phyloP scores from a whole-genome alignment of 2,113 vertebrate genomes.

The Catharus minimus region DNA sequence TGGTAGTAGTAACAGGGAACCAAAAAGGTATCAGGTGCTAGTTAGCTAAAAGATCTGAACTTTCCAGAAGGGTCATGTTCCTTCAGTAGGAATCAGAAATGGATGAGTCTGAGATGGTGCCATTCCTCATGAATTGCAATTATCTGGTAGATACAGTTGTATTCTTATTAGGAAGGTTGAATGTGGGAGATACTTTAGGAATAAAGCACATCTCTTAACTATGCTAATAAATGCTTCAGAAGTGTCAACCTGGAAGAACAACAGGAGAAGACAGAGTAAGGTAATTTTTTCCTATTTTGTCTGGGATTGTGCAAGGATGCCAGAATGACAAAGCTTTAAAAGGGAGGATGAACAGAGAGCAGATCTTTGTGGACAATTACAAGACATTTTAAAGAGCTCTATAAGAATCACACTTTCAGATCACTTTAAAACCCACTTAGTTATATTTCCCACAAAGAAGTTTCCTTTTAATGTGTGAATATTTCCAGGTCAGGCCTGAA shows the following conservation, averaged over 20 bases:
- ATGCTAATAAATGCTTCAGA: neutral
- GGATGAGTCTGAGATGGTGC: neutral
- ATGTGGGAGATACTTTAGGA: neutral
- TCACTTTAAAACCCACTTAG: constrained; percentile 12
- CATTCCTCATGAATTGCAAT: neutral
- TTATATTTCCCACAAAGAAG: neutral
- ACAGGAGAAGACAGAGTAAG: neutral
- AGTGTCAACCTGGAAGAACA: neutral
- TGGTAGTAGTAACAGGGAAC: neutral
- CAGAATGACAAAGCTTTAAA: neutral
- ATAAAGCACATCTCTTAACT: neutral
- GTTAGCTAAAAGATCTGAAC: neutral
- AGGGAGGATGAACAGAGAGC: neutral
- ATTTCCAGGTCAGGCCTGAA: neutral
- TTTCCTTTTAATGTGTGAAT: constrained; percentile 3
- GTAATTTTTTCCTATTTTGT: neutral
- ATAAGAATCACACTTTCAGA: neutral
- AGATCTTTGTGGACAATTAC: neutral
- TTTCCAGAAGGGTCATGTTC: neutral
- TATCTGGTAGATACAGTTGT: neutral
- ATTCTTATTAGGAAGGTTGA: neutral
- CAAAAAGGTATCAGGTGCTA: neutral
- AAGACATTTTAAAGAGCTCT: neutral
- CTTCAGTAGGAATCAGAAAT: neutral
- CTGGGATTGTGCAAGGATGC: neutral